phyloP scores from a whole-genome alignment of 2,113 vertebrate species.

The Anas platyrhynchos region DNA sequence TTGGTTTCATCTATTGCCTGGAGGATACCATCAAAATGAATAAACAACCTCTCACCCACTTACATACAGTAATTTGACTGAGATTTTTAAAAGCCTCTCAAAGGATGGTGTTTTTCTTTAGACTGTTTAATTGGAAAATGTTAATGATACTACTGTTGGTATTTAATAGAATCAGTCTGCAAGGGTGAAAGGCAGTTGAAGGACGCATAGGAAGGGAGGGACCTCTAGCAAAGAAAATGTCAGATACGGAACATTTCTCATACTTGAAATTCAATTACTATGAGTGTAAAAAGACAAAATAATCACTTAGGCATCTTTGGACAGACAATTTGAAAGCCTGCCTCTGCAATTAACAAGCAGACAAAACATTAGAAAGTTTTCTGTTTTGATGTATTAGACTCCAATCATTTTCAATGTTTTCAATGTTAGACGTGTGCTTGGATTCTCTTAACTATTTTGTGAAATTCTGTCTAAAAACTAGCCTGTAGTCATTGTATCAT shows the following conservation, averaged over 20 bases:
- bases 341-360: not conserved
- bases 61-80: not conserved
- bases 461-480: not conserved
- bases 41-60: not conserved
- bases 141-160: not conserved
- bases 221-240: not conserved
- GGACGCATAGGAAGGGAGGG: not conserved
- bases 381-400: not conserved
- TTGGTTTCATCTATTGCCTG: not conserved
- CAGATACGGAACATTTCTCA: not conserved
- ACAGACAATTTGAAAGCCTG: not conserved
- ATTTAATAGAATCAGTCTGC: not conserved
- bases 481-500: not conserved
- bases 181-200: not conserved
- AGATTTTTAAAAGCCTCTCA: not conserved
- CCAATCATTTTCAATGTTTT: not conserved
- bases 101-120: not conserved
- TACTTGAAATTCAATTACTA: not conserved
- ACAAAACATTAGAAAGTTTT: not conserved
- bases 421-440: not conserved
- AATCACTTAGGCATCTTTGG: not conserved
- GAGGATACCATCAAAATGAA: not conserved
- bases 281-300: not conserved
- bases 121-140: conserved; percentile 1
- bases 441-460: not conserved